A percentile compares a stretch with the other conserved stretches of the same genome.
Conservation (phyloP, 1,140 invertebrate genomes). For the Aphidius gifuensis region DNA sequence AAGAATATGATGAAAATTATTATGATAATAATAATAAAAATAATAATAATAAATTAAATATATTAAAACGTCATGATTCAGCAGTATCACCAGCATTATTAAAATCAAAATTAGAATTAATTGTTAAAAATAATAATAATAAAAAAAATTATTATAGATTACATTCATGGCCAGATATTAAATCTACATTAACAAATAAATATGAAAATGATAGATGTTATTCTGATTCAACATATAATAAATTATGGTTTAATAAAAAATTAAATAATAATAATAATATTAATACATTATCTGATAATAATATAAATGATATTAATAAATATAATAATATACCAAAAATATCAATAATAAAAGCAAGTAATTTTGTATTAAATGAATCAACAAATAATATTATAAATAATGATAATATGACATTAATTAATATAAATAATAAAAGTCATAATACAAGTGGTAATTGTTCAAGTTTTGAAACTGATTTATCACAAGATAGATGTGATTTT, state of each 20-base stretch:
- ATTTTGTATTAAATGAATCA: slow-evolving; percentile 49
- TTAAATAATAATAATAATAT: too few species aligned
- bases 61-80: slow-evolving; percentile 41
- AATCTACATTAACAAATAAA: background rate
- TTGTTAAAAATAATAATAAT: slow-evolving; percentile 31
- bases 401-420: slow-evolving; percentile 33
- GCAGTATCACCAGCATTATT: slow-evolving; percentile 60
- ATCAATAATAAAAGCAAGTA: slow-evolving; percentile 51
- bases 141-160: slow-evolving; percentile 34
- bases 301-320: slow-evolving; percentile 20
- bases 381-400: slow-evolving; percentile 43
- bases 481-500: slow-evolving; percentile 32
- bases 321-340: slow-evolving; percentile 45
- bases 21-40: slow-evolving; percentile 19
- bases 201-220: too few species aligned
- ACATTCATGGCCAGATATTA: slow-evolving; percentile 31
- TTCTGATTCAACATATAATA: slow-evolving; percentile 17
- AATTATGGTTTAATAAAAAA: slow-evolving; percentile 15
- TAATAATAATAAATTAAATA: slow-evolving; percentile 13
- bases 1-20: slow-evolving; percentile 36
- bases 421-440: slow-evolving; percentile 33
- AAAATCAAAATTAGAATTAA: slow-evolving; percentile 54
- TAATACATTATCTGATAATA: slow-evolving; percentile 17
- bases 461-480: slow-evolving; percentile 35
- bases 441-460: slow-evolving; percentile 41